Percentiles rank a stretch among this genome's conserved stretches.
Evolutionary conservation across 1,140 invertebrate species (phyloP).

Genomic region (Drosophila orena): DNA sequence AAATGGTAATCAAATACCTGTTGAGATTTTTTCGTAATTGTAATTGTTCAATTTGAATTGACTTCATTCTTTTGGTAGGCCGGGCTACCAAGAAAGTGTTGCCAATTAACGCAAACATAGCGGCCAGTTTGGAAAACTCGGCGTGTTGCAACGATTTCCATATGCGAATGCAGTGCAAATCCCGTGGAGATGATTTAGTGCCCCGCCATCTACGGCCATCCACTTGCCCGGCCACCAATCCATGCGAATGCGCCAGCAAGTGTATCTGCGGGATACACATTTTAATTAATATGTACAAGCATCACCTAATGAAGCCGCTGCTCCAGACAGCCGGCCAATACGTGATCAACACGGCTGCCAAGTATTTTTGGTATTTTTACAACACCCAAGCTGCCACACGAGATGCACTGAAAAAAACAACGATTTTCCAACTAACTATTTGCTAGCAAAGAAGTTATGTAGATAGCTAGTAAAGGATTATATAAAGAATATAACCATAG

Average conservation of each 20-base stretch:
- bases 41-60: conserved; percentile 54
- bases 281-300: conserved; percentile 82
- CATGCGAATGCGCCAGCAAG: conserved; percentile 52
- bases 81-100: conserved; percentile 36
- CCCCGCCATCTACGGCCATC: conserved; percentile 33
- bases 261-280: conserved; percentile 55
- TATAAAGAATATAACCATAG: too few relatives aligned
- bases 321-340: conserved; percentile 31
- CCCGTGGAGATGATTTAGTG: conserved; percentile 76
- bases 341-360: conserved; percentile 64
- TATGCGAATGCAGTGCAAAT: conserved; percentile 69
- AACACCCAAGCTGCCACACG: conserved; percentile 52
- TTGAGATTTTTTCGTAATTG: conserved; percentile 51
- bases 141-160: conserved; percentile 60
- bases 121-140: conserved; percentile 27
- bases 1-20: too few relatives aligned
- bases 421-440: not conserved
- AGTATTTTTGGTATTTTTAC: conserved; percentile 83
- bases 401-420: not conserved
- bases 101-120: conserved; percentile 54
- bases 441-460: too few relatives aligned
- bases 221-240: too few relatives aligned
- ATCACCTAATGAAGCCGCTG: conserved; percentile 76
- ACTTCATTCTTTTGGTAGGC: conserved; percentile 40
- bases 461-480: too few relatives aligned